Conservation (phyloP, 2,797 vertebrate genomes). For the Smutsia gigantea region DNA sequence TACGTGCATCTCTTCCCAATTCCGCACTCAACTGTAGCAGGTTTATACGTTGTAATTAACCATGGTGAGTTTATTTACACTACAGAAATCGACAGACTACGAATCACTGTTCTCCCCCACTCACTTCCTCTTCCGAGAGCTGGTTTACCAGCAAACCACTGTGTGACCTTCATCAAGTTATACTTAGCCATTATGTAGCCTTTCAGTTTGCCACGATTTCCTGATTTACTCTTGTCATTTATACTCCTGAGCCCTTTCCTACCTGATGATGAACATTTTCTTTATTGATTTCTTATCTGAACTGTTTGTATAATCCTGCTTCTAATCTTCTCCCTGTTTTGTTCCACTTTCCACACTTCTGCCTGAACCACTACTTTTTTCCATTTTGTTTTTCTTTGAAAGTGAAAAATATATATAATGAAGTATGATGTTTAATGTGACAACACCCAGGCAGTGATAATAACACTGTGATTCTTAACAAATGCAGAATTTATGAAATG, state of each 20-base stretch:
- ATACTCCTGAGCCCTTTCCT: neutral
- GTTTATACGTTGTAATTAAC: neutral
- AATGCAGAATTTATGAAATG: neutral
- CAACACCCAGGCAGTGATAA: neutral
- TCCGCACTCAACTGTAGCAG: neutral
- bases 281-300: neutral
- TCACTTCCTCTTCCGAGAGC: neutral
- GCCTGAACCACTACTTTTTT: neutral
- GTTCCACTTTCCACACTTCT: neutral
- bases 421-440: neutral
- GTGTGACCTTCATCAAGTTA: neutral
- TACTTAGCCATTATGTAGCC: neutral
- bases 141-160: neutral
- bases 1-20: neutral
- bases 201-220: neutral
- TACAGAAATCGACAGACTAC: neutral
- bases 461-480: neutral
- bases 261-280: neutral
- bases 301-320: neutral
- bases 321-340: neutral
- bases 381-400: neutral
- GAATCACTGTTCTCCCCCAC: neutral
- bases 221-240: neutral
- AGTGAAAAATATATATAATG: neutral
- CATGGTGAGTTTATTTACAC: neutral